Base-by-base conservation (phyloP, 2,888 invertebrate genomes). In the Achlya flavicornis region DNA sequence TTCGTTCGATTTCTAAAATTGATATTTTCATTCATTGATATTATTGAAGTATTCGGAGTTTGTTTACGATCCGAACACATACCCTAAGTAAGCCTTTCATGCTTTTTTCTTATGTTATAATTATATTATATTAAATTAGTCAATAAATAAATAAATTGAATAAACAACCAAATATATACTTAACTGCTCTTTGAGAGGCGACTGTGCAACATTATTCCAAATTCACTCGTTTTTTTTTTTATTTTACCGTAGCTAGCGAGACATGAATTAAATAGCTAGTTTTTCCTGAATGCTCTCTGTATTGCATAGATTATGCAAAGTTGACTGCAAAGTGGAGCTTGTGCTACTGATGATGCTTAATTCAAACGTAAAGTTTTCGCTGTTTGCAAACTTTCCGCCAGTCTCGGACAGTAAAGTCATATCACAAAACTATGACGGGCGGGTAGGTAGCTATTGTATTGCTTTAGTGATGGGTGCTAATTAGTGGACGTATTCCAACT, bases 321-420 rank as follows among this genome's bases (percentile, higher is more conserved):
- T 35, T 16, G n/a, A 35, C n/a, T n/a, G 58, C 58, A 35, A 38
- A 33, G 35, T 8, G 10, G 38, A 26, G 26, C 33, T 48, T 48
- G 43, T 14, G 10, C 14, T 33, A 16, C 58, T 58, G 58, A 58
- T 58, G 58, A 58, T 14, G 58, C 58, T 58, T 58, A 58, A 58
- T 35, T 58, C 35, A 33, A 38, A 58, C 33, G 14, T 48, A 62
- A 64, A 62, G 61, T 62, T 59, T 19, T 26, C 12, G 59, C 41
- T 57, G 19, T 10, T 16, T 8, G 19, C 19, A 32, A 57, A 62
- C 64, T 62, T 59, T 53, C 62, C 41, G 41, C 53, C 58, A 53
- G 58, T 58, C 59, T 38, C 38, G 57, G 64, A 64, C 64, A 53
- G 64, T 48, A 58, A 61, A 58, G 48, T 26, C 58, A 48, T 62